Evolutionary conservation across 1,140 invertebrate species (phyloP).

Genomic region (Planococcus citri): DNA sequence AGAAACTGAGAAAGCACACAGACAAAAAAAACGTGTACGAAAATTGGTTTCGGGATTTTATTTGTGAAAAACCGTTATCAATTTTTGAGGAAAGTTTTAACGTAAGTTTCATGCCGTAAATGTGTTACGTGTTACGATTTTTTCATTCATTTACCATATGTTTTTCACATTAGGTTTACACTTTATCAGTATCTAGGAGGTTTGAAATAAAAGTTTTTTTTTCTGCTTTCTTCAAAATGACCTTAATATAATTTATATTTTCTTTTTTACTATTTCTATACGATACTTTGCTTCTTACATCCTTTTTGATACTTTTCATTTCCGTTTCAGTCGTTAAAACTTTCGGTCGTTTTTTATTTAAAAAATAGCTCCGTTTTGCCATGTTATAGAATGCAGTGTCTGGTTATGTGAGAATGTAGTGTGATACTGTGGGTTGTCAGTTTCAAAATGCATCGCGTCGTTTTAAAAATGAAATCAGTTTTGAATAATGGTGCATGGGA

Average conservation of each 20-base stretch:
- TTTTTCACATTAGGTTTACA: not conserved
- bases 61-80: not conserved
- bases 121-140: not conserved
- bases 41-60: not conserved
- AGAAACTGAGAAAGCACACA: no score
- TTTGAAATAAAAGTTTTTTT: slow-evolving; percentile 7
- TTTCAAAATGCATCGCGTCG: no score
- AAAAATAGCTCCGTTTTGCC: not conserved
- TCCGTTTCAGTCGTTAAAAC: not conserved
- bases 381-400: no score
- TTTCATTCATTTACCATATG: not conserved
- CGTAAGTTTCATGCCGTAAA: not conserved
- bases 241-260: slow-evolving; percentile 4
- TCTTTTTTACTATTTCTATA: not conserved
- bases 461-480: no score
- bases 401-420: no score
- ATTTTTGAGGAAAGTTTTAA: slow-evolving; percentile 5
- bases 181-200: not conserved
- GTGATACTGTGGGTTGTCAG: no score
- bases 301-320: not conserved
- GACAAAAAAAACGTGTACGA: not conserved
- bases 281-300: not conserved
- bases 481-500: no score
- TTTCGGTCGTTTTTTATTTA: not conserved
- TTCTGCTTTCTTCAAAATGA: not conserved